Percentiles rank a stretch among this genome's conserved stretches.
phyloP scores from a whole-genome alignment of 1,140 invertebrate genomes.

The Linepithema humile region DNA sequence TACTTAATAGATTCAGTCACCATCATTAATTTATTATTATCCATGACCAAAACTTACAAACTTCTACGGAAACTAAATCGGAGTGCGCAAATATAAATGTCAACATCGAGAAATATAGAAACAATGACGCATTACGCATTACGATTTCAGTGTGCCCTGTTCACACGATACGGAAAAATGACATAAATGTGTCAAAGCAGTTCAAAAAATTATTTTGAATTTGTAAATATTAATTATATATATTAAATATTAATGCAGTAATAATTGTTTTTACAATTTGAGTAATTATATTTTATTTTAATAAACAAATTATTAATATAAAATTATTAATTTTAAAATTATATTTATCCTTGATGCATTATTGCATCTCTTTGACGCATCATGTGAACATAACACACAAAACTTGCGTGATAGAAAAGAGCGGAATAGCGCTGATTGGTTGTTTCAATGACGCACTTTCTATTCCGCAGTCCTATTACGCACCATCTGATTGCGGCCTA shows the following conservation, averaged over 20 bases:
- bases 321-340: not conserved
- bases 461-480: too few relatives aligned
- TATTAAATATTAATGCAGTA: not conserved
- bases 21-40: too few relatives aligned
- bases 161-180: too few relatives aligned
- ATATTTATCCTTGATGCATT: not conserved
- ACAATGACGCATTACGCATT: too few relatives aligned
- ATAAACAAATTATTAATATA: not conserved
- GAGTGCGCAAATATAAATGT: too few relatives aligned
- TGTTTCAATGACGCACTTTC: not conserved
- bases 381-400: not conserved
- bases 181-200: too few relatives aligned
- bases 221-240: not conserved
- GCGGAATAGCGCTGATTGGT: slow-evolving; percentile 6
- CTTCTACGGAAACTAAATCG: too few relatives aligned
- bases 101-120: too few relatives aligned
- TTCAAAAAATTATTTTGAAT: too few relatives aligned
- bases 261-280: not conserved
- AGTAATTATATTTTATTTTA: not conserved
- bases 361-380: not conserved
- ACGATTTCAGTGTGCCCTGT: too few relatives aligned
- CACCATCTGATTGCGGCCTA: not conserved
- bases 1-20: too few relatives aligned
- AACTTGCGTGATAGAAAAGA: not conserved
- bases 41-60: too few relatives aligned